Evolutionary conservation across 2,888 invertebrate species (phyloP).

Genomic region (Doris montereyensis): DNA sequence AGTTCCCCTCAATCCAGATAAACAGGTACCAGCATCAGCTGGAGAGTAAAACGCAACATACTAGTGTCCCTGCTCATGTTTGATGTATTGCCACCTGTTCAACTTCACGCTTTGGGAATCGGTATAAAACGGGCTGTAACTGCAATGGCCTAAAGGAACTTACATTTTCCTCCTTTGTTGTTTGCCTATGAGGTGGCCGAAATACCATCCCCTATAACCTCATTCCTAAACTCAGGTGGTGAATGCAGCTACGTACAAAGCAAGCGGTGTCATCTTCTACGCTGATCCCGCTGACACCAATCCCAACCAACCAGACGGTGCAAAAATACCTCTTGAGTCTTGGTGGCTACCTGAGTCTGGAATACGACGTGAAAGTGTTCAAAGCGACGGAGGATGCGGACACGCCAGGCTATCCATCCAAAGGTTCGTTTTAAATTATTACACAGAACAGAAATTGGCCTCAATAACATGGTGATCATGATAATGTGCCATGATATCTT

Average conservation of each 20-base stretch:
- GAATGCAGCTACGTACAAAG: slow-evolving; percentile 64
- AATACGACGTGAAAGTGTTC: slow-evolving; percentile 72
- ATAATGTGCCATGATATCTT: not conserved
- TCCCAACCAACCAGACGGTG: slow-evolving; percentile 48
- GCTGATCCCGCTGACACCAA: slow-evolving; percentile 69
- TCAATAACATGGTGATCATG: not conserved
- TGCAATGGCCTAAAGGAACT: not conserved
- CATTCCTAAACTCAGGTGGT: slow-evolving; percentile 48
- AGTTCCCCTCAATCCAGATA: too few species aligned
- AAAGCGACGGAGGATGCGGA: slow-evolving; percentile 72
- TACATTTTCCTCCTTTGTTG: not conserved
- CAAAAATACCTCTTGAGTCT: slow-evolving; percentile 67
- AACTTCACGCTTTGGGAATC: not conserved
- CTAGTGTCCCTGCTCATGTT: too few species aligned
- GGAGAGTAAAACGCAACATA: too few species aligned
- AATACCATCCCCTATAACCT: not conserved
- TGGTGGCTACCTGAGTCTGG: slow-evolving; percentile 74
- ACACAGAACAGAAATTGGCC: not conserved
- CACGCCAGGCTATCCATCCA: slow-evolving; percentile 73
- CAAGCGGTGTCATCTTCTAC: slow-evolving; percentile 71
- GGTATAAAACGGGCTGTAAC: not conserved
- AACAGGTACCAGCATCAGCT: too few species aligned
- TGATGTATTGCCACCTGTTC: too few species aligned
- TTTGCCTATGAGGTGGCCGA: not conserved
- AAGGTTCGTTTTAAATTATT: slow-evolving; percentile 48